Percentiles rank a stretch among this genome's conserved stretches.
Conservation (phyloP, 2,113 vertebrate genomes). For the Spea multiplicata region DNA sequence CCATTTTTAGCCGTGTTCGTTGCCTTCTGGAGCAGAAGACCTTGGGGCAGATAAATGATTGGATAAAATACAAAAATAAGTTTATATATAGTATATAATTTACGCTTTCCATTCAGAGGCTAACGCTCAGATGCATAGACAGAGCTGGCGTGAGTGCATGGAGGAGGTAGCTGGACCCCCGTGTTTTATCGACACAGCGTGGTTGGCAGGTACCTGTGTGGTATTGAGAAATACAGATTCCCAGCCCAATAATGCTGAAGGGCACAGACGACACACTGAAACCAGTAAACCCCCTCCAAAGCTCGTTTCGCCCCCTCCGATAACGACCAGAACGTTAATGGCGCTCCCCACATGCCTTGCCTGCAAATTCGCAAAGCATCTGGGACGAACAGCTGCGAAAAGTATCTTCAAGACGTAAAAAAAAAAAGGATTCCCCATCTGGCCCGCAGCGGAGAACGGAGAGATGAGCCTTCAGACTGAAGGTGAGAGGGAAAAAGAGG, state of each 20-base stretch:
- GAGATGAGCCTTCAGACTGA: constrained; percentile 56
- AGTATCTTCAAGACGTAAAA: constrained; percentile 74
- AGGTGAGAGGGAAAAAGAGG: not conserved
- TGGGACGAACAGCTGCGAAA: constrained; percentile 76
- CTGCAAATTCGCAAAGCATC: constrained; percentile 77
- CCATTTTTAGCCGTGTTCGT: no score
- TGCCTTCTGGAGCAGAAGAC: no score
- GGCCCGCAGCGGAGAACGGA: constrained; percentile 69
- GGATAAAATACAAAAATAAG: no score
- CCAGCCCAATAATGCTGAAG: not conserved
- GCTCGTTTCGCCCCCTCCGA: not conserved
- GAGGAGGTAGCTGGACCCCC: no score
- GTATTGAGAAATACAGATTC: no score
- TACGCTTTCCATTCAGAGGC: no score
- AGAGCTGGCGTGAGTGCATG: no score
- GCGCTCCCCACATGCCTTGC: constrained; percentile 69
- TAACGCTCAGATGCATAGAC: no score
- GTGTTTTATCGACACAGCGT: no score
- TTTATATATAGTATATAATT: no score
- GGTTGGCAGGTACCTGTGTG: no score
- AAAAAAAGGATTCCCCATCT: constrained; percentile 75
- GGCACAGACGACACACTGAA: constrained; percentile 1
- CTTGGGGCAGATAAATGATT: no score
- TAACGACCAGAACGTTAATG: constrained; percentile 68
- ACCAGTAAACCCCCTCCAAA: not conserved